These are phyloP conservation scores for Myrmecophaga tridactyla DNA, from an alignment of 2,113 vertebrate genomes.

Conservation along the genomic window DNA sequence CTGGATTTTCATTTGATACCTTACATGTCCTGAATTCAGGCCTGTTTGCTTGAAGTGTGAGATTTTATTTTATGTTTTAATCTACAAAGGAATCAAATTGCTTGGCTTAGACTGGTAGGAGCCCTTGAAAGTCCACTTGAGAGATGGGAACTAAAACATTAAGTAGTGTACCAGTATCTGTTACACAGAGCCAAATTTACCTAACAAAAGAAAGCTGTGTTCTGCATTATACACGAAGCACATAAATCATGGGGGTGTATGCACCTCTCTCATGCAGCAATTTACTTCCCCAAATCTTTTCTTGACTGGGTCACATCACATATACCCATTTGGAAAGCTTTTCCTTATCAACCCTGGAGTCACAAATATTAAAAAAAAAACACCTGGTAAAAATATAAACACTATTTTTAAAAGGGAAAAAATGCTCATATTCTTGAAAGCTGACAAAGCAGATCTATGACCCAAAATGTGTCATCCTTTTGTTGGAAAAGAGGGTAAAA, in stretches of 20 bases:
- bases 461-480: conserved; percentile 34
- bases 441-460: not conserved
- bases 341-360: not conserved
- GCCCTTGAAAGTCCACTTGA: conserved; percentile 55
- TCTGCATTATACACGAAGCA: not conserved
- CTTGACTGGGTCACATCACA: not conserved
- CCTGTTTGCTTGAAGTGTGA: not conserved
- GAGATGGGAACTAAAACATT: conserved; percentile 33
- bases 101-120: conserved; percentile 47
- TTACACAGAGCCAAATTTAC: not conserved
- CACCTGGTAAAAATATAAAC: conserved; percentile 20
- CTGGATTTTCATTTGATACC: conserved; percentile 26
- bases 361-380: not conserved
- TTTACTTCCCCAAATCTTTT: not conserved
- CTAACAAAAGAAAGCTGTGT: conserved; percentile 35
- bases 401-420: not conserved
- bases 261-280: not conserved
- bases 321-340: not conserved
- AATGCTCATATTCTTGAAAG: not conserved
- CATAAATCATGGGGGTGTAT: conserved; percentile 24
- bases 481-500: not conserved
- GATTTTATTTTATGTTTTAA: conserved; percentile 46
- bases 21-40: not conserved
- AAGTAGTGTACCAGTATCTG: not conserved
- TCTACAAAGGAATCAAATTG: conserved; percentile 54